These are phyloP conservation scores for Bombycilla garrulus DNA, from an alignment of 2,113 vertebrate genomes.

Conservation along the genomic window DNA sequence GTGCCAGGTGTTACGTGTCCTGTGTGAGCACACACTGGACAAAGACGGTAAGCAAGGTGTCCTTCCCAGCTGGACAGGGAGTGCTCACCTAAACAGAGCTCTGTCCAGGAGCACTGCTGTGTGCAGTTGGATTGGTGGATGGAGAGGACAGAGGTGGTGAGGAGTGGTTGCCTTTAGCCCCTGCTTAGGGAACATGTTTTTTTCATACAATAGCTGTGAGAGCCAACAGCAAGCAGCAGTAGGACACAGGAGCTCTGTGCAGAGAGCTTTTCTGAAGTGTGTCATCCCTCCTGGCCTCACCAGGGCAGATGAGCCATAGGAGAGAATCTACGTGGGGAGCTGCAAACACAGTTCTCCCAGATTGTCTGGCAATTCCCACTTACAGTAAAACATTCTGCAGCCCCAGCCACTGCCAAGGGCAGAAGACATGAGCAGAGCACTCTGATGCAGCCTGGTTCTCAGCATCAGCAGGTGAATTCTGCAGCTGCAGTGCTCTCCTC, in stretches of 20 bases:
- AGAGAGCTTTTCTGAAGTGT: neutral
- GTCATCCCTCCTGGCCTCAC: neutral
- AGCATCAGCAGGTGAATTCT: neutral
- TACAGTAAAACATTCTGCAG: neutral
- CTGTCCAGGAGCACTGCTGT: neutral
- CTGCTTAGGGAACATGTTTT: neutral
- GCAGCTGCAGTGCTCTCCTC: neutral
- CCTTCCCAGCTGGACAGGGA: neutral
- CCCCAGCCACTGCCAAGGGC: neutral
- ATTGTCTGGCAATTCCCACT: neutral
- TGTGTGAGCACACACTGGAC: neutral
- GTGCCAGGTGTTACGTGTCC: neutral
- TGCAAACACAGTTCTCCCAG: neutral
- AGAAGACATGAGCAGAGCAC: neutral
- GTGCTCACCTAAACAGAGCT: neutral
- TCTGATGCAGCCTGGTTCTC: neutral
- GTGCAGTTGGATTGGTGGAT: neutral
- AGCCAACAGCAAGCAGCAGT: neutral
- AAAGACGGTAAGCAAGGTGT: neutral
- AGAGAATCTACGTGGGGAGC: accelerated
- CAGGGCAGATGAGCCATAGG: neutral
- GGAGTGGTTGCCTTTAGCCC: neutral
- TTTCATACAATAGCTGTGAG: neutral
- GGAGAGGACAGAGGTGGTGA: neutral
- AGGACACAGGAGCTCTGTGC: neutral